phyloP scores from a whole-genome alignment of 1,140 invertebrate genomes.

The Hyles vespertilio region DNA sequence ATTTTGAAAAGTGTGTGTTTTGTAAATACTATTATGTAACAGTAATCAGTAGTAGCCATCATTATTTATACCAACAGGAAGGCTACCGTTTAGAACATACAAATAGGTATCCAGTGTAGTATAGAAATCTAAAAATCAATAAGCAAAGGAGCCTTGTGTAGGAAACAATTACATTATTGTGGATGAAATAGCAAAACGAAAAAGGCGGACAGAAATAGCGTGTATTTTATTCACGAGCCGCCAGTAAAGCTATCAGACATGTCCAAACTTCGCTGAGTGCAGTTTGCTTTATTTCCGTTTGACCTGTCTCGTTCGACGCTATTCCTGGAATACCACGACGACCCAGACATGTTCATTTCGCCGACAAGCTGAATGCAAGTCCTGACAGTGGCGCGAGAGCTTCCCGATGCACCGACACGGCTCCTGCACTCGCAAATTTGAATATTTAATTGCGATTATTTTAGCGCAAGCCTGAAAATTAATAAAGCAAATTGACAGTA shows the following conservation, averaged over 20 bases:
- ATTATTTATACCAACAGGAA: too few relatives aligned
- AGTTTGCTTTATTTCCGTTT: slow-evolving; percentile 68
- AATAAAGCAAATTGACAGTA: slow-evolving; percentile 47
- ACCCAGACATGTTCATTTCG: slow-evolving; percentile 61
- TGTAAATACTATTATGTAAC: not conserved
- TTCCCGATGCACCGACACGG: slow-evolving; percentile 52
- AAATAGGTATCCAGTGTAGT: too few relatives aligned
- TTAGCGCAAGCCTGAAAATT: slow-evolving; percentile 42
- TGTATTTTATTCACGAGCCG: slow-evolving; percentile 64
- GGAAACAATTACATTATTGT: too few relatives aligned
- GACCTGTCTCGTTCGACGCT: slow-evolving; percentile 65
- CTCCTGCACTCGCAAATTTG: slow-evolving; percentile 64
- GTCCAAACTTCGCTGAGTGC: slow-evolving; percentile 66
- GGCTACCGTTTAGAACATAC: too few relatives aligned
- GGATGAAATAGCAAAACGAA: slow-evolving; percentile 26
- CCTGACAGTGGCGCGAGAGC: slow-evolving; percentile 47
- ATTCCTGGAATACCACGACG: slow-evolving; percentile 55
- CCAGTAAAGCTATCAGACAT: slow-evolving; percentile 58
- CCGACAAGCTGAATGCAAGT: slow-evolving; percentile 63
- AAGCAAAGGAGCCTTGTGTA: not conserved
- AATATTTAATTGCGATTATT: slow-evolving; percentile 65
- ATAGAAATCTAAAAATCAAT: not conserved
- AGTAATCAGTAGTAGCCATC: too few relatives aligned
- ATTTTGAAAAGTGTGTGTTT: too few relatives aligned
- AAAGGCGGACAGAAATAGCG: slow-evolving; percentile 38